Base-by-base conservation (phyloP, 2,113 vertebrate species). In the Nesogale talazaci region DNA sequence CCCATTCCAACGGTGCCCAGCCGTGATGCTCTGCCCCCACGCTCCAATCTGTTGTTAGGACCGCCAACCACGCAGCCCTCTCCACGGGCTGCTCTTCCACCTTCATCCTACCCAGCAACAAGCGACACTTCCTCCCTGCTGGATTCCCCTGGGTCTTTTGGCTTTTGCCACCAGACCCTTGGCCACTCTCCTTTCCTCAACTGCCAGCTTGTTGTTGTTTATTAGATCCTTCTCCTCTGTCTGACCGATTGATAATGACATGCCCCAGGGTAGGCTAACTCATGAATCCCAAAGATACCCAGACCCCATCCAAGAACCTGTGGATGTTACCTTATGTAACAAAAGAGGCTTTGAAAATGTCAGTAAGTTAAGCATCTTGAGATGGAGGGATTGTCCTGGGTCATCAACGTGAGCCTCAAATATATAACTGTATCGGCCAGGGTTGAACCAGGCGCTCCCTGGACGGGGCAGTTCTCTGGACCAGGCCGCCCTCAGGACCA, bases 331-430 rank as follows among this genome's bases (percentile, higher is more conserved):
- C 6, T 22, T 72, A 6, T 11, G 38, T 57, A 52, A 52, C 9
- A 52, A 52, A 52, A 12, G 56, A n/a, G 29, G 82, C 29, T 75
- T 57, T 69, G 61, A 27, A 91, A 16, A 1, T 38, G 14, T 80
- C 34, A 25, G 83, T 52, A 92, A 77, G 59, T 87, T 61, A 92
- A 81, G 67, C 34, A 79, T 76, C 38, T 57, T 69, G 65, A 85
- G 46, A 87, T 22, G 10, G 31, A 31, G 16, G 25, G n/a, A 17
- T 72, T 63, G 46, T 81, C 29, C 57, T 29, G 46, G 46, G 46
- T 52, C 46, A 52, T 52, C 46, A 52, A 52, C 5, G 10, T 10
- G 46, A 52, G 19, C 34, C 7, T 27, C 61, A 82, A 69, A 40
- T 70, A 40, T 70, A 34, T 38, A 67, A n/a, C n/a, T n/a, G n/a